phyloP scores from a whole-genome alignment of 2,888 invertebrate genomes.

The Phasia obesa region DNA sequence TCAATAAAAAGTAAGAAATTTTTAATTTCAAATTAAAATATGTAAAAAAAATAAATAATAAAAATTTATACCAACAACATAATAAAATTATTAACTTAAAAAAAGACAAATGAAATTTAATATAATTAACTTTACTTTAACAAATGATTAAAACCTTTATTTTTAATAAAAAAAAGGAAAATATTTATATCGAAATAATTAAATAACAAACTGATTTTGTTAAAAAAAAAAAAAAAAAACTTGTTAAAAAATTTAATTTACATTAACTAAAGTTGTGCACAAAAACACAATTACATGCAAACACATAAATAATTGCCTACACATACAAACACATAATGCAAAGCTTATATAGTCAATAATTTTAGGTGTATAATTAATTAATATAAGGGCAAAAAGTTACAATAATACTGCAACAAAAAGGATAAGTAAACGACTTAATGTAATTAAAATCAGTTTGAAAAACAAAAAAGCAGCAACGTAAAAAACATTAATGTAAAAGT shows the following conservation, averaged over 20 bases:
- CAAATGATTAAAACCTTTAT: conserved; percentile 6
- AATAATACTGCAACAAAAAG: conserved; percentile 16
- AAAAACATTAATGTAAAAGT: conserved; percentile 25
- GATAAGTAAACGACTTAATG: conserved; percentile 72
- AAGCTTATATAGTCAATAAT: conserved; percentile 65
- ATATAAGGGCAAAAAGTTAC: conserved; percentile 32
- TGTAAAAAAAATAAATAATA: conserved; percentile 9
- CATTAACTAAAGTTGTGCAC: conserved; percentile 22
- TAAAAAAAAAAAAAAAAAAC: conserved; percentile 18
- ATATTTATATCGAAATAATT: conserved; percentile 26
- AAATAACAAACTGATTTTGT: conserved; percentile 27
- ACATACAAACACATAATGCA: conserved; percentile 47
- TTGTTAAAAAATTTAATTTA: conserved; percentile 52
- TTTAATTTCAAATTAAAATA: conserved; percentile 16
- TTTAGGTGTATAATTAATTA: conserved; percentile 59
- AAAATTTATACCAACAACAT: conserved; percentile 6
- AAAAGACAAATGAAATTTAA: conserved; percentile 10
- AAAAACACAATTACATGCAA: conserved; percentile 25
- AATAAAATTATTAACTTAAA: conserved; percentile 29
- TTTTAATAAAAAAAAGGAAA: conserved; percentile 27
- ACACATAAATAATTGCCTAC: background rate
- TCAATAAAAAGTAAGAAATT: background rate
- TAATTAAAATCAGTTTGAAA: conserved; percentile 17
- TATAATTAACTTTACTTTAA: background rate
- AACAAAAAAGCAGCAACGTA: conserved; percentile 38